phyloP scores from a whole-genome alignment of 1,140 invertebrate genomes.

The Cylas formicarius region DNA sequence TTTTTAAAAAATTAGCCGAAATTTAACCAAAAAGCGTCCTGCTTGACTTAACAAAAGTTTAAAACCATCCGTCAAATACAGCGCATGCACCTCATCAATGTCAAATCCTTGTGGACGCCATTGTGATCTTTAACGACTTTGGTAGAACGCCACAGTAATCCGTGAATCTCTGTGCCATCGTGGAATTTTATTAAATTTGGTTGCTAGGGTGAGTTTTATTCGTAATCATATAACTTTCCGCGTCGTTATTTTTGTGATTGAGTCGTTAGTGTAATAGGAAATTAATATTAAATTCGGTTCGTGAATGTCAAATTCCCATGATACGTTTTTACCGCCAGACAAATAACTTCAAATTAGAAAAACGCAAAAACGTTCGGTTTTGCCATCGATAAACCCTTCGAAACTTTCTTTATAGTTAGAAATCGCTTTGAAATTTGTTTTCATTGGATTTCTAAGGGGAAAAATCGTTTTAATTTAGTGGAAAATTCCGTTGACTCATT shows the following conservation, averaged over 20 bases:
- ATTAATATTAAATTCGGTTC: conserved; percentile 47
- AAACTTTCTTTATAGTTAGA: too few relatives aligned
- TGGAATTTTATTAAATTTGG: conserved; percentile 50
- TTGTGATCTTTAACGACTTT: conserved; percentile 73
- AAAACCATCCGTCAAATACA: too few relatives aligned
- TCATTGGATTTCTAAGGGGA: background rate
- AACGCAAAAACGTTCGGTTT: conserved; percentile 26
- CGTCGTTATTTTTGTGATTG: conserved; percentile 42
- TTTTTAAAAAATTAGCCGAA: too few relatives aligned
- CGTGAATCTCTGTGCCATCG: conserved; percentile 49
- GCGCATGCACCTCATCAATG: too few relatives aligned
- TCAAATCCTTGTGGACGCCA: conserved; percentile 52
- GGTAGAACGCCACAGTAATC: conserved; percentile 53
- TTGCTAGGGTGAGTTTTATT: conserved; percentile 41
- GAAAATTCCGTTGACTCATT: conserved; percentile 7
- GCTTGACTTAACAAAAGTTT: too few relatives aligned
- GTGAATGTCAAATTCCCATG: conserved; percentile 55
- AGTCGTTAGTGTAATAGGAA: conserved; percentile 43
- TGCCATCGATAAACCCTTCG: background rate
- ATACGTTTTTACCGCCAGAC: conserved; percentile 51
- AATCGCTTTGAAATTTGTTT: background rate
- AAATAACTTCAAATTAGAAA: conserved; percentile 33
- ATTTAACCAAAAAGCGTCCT: too few relatives aligned
- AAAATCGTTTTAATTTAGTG: conserved; percentile 10
- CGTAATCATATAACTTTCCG: conserved; percentile 30